These are phyloP conservation scores for Octomys mimax DNA, from an alignment of 2,797 vertebrate genomes.

Conservation along the genomic window DNA sequence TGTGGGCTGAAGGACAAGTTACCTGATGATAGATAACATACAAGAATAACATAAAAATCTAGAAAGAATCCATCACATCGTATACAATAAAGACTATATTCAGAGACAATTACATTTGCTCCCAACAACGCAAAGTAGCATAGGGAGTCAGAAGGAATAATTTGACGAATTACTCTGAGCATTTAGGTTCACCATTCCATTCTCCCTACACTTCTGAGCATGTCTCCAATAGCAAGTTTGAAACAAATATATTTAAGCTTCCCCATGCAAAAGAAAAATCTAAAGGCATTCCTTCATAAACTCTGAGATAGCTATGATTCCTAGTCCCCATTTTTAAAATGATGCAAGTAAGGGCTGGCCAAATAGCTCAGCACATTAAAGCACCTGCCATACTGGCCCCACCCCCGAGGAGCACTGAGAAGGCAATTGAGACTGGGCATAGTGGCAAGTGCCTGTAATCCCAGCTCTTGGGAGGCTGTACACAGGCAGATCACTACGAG, in stretches of 20 bases:
- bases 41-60: not conserved
- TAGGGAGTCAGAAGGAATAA: not conserved
- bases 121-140: not conserved
- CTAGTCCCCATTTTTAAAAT: slow-evolving; percentile 33
- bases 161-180: not conserved
- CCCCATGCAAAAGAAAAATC: not conserved
- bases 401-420: no score
- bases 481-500: no score
- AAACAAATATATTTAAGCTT: not conserved
- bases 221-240: not conserved
- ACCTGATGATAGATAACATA: not conserved
- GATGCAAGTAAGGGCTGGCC: not conserved
- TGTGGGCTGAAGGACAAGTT: not conserved
- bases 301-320: not conserved
- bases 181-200: not conserved
- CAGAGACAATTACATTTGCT: not conserved
- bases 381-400: no score
- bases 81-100: not conserved
- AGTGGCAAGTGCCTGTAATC: no score
- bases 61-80: not conserved
- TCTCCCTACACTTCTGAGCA: not conserved
- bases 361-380: no score
- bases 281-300: not conserved
- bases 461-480: no score
- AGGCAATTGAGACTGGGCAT: no score